Evolutionary conservation across 1,140 invertebrate genomes (phyloP).

Genomic region (Papilio glaucus): DNA sequence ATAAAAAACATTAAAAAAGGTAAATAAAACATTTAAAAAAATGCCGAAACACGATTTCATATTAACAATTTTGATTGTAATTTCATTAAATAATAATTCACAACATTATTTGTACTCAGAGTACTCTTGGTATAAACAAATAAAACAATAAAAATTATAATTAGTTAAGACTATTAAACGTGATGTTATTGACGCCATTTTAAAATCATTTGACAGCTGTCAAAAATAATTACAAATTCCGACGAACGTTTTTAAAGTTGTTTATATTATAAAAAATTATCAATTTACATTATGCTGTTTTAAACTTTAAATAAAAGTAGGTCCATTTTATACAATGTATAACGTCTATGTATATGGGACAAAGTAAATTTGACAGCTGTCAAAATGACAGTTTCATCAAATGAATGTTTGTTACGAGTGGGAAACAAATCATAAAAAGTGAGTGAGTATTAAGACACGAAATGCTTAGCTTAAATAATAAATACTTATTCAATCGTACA

Average conservation of each 20-base stretch:
- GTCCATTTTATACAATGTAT: too few species aligned
- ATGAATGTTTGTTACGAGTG: conserved; percentile 11
- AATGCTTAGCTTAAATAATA: conserved; percentile 42
- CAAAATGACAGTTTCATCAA: conserved; percentile 24
- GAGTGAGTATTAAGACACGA: conserved; percentile 50
- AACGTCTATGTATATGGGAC: too few species aligned
- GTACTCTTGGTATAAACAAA: conserved; percentile 41
- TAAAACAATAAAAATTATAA: conserved; percentile 38
- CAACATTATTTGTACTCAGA: conserved; percentile 51
- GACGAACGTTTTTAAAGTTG: neutral
- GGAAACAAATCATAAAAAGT: conserved; percentile 3
- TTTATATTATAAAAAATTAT: too few species aligned
- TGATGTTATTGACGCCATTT: conserved; percentile 15
- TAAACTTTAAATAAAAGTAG: too few species aligned
- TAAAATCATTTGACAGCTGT: conserved; percentile 14
- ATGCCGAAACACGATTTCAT: neutral
- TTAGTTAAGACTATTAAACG: conserved; percentile 17
- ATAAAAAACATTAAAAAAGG: conserved; percentile 4
- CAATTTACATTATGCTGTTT: too few species aligned
- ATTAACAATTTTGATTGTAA: conserved; percentile 26
- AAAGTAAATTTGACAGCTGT: conserved; percentile 29
- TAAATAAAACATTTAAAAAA: conserved; percentile 13
- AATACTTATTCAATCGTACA: conserved; percentile 44
- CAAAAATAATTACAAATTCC: neutral
- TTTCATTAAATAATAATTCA: conserved; percentile 29